Percentiles rank a stretch among this genome's conserved stretches.
phyloP scores from a whole-genome alignment of 2,113 vertebrate species.

The Crotalus tigris region DNA sequence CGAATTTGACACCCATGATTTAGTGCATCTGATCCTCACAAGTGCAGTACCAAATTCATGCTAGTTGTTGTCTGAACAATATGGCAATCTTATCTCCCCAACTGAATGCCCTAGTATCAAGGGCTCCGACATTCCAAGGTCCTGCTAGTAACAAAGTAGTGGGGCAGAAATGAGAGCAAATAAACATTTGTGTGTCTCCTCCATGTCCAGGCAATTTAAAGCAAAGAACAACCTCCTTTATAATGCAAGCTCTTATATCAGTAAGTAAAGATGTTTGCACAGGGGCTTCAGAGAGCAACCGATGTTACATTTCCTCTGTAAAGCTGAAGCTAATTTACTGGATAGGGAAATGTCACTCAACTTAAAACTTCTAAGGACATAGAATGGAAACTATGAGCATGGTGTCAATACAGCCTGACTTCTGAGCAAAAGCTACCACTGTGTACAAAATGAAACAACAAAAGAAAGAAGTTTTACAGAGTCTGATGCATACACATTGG shows the following conservation, averaged over 20 bases:
- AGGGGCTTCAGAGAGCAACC: too few species aligned
- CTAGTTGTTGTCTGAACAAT: background rate
- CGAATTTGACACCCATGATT: background rate
- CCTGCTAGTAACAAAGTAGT: background rate
- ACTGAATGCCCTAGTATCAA: background rate
- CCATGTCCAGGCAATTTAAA: background rate
- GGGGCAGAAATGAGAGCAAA: background rate
- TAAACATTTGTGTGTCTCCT: background rate
- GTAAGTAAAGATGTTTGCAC: too few species aligned
- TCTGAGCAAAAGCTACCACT: too few species aligned
- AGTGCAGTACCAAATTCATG: background rate
- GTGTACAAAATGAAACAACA: too few species aligned
- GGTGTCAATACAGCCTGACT: too few species aligned
- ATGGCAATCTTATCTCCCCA: background rate
- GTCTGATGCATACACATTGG: too few species aligned
- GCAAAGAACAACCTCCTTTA: background rate
- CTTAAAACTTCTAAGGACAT: too few species aligned
- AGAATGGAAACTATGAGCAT: too few species aligned
- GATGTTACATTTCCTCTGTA: too few species aligned
- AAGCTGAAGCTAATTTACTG: too few species aligned
- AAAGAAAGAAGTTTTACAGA: too few species aligned
- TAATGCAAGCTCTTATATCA: background rate
- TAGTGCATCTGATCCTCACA: background rate
- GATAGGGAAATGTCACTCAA: too few species aligned
- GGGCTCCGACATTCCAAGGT: background rate